Conservation (phyloP, 2,113 vertebrate species). For the Nothobranchius kuhntae region DNA sequence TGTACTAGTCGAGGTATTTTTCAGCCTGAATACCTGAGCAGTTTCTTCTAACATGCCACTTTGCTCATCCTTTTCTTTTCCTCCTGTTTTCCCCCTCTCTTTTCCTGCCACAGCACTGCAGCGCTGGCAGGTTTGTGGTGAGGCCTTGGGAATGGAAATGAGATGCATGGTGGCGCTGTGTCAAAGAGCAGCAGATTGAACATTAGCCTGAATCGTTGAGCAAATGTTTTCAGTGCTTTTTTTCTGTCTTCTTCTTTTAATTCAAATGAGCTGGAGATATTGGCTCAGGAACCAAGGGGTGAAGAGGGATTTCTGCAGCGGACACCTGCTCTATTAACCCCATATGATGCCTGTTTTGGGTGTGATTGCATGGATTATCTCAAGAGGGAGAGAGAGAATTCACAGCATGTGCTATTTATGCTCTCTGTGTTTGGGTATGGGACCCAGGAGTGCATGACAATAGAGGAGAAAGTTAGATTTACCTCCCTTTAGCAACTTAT, state of each 20-base stretch:
- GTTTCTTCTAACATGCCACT: slow-evolving; percentile 17
- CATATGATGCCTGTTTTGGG: slow-evolving; percentile 56
- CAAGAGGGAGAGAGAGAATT: slow-evolving; percentile 31
- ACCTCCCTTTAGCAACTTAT: slow-evolving; percentile 26
- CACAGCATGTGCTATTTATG: slow-evolving; percentile 27
- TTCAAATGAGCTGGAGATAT: slow-evolving; percentile 69
- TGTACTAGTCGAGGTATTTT: slow-evolving; percentile 23
- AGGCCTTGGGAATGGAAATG: slow-evolving; percentile 66
- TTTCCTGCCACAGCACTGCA: slow-evolving; percentile 39
- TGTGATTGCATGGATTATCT: slow-evolving; percentile 60
- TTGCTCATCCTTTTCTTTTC: slow-evolving; percentile 6
- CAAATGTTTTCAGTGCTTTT: slow-evolving; percentile 73
- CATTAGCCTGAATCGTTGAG: slow-evolving; percentile 72
- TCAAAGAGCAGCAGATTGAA: slow-evolving; percentile 78
- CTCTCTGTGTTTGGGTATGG: slow-evolving; percentile 3
- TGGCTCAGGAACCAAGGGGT: slow-evolving; percentile 56
- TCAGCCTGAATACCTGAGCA: slow-evolving; percentile 32
- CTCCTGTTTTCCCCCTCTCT: slow-evolving; percentile 1
- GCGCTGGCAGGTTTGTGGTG: slow-evolving; percentile 51
- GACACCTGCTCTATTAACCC: slow-evolving; percentile 77
- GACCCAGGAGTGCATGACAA: slow-evolving; percentile 20
- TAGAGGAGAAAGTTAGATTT: slow-evolving; percentile 31
- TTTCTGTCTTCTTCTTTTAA: slow-evolving; percentile 64
- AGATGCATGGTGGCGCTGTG: slow-evolving; percentile 70
- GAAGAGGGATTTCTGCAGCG: slow-evolving; percentile 48